phyloP scores from a whole-genome alignment of 2,113 vertebrate species.

The Zosterops lateralis region DNA sequence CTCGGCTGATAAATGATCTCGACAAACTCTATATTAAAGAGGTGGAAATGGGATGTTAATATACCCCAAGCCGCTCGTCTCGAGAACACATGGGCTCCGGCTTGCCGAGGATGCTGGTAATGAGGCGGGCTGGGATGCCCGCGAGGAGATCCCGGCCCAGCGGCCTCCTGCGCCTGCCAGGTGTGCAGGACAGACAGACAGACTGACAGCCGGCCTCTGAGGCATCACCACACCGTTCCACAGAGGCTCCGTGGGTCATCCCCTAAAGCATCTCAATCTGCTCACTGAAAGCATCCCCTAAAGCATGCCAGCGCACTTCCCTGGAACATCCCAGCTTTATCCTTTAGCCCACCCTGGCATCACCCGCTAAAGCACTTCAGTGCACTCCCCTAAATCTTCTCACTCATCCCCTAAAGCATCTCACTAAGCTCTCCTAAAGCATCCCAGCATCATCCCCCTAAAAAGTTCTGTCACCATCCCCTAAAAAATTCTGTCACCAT shows the following conservation, averaged over 20 bases:
- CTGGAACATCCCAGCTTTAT: neutral
- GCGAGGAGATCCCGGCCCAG: neutral
- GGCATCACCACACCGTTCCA: neutral
- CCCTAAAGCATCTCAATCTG: neutral
- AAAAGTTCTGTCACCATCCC: too few species aligned
- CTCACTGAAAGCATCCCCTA: neutral
- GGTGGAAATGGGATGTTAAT: slow-evolving; percentile 70
- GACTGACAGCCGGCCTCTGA: neutral
- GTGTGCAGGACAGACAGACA: neutral
- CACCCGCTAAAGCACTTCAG: neutral
- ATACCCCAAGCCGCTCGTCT: slow-evolving; percentile 50
- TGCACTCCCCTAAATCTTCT: neutral
- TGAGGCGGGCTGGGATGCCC: slow-evolving; percentile 12
- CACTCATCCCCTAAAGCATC: neutral
- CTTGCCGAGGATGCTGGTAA: neutral
- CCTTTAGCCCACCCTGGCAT: neutral
- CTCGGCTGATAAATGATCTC: slow-evolving; percentile 70
- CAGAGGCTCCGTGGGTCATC: neutral
- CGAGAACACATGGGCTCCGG: slow-evolving; percentile 44
- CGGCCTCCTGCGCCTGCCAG: neutral
- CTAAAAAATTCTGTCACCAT: too few species aligned
- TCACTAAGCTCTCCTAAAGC: neutral
- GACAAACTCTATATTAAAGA: slow-evolving; percentile 73
- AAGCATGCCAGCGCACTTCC: neutral
- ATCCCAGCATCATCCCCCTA: neutral